Conservation (phyloP, 2,797 vertebrate genomes). For the Sebastes taczanowskii region DNA sequence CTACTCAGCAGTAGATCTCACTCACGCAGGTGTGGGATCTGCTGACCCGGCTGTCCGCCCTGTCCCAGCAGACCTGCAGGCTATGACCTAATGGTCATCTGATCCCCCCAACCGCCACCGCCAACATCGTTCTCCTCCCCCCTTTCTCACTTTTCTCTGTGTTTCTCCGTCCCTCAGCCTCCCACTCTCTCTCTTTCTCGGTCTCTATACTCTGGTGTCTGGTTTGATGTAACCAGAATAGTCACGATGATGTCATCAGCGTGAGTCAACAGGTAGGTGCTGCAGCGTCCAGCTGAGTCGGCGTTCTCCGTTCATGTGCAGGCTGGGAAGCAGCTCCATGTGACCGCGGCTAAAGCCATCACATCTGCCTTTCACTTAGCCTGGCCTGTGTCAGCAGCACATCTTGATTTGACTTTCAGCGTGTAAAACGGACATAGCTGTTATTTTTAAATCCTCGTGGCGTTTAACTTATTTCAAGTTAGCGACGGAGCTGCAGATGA, state of each 20-base stretch:
- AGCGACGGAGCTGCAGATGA: slow-evolving; percentile 9
- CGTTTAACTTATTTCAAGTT: not conserved
- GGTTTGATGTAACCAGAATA: slow-evolving; percentile 56
- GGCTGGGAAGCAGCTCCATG: slow-evolving; percentile 49
- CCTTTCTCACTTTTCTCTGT: slow-evolving; percentile 16
- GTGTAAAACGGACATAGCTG: slow-evolving; percentile 4
- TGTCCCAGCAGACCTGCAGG: slow-evolving; percentile 52
- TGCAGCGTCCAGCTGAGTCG: slow-evolving; percentile 66
- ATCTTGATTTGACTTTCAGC: slow-evolving; percentile 31
- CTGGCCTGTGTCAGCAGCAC: slow-evolving; percentile 36
- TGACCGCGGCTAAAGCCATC: slow-evolving; percentile 52
- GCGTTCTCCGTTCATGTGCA: slow-evolving; percentile 44
- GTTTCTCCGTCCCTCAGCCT: not conserved
- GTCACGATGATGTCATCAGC: slow-evolving; percentile 70
- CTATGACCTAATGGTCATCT: slow-evolving; percentile 78
- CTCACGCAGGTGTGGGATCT: slow-evolving; percentile 79
- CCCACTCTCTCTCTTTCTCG: not conserved
- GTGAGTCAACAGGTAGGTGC: slow-evolving; percentile 78
- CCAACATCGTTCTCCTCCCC: slow-evolving; percentile 11
- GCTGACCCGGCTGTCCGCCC: slow-evolving; percentile 73
- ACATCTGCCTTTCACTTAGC: slow-evolving; percentile 55
- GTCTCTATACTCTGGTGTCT: slow-evolving; percentile 14
- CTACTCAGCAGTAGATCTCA: slow-evolving; percentile 67
- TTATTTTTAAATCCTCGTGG: not conserved
- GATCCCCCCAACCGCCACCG: slow-evolving; percentile 49